phyloP scores from a whole-genome alignment of 1,140 invertebrate species.

The Nymphalis io region DNA sequence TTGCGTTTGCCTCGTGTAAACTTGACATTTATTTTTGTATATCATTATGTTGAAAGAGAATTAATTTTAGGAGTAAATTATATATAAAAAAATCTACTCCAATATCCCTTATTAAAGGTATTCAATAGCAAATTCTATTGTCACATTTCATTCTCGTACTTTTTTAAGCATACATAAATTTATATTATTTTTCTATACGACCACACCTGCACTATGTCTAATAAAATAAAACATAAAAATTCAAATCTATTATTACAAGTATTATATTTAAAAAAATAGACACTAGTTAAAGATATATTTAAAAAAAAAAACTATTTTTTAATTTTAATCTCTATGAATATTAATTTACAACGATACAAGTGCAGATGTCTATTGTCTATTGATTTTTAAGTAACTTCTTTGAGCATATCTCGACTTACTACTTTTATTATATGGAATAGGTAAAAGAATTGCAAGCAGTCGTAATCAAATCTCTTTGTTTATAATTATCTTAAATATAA shows the following conservation, averaged over 20 bases:
- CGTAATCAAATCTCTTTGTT: slow-evolving; percentile 5
- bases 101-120: slow-evolving; percentile 17
- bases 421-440: neutral
- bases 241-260: neutral
- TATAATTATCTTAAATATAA: neutral
- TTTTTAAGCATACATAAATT: neutral
- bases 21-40: slow-evolving; percentile 1
- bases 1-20: neutral
- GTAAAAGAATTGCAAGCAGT: neutral
- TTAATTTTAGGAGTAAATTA: slow-evolving; percentile 1
- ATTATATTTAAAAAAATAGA: slow-evolving; percentile 3
- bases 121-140: slow-evolving; percentile 14
- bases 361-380: neutral
- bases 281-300: neutral
- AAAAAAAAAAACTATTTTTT: neutral
- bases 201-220: slow-evolving; percentile 10
- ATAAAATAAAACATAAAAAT: neutral
- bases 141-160: neutral
- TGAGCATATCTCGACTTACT: neutral
- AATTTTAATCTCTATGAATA: too few relatives aligned
- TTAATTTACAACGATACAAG: neutral
- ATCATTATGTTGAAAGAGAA: neutral
- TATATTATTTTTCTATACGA: neutral
- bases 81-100: neutral
- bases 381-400: slow-evolving; percentile 2